phyloP scores from a whole-genome alignment of 2,797 vertebrate genomes.

The Spinus olivaceus region DNA sequence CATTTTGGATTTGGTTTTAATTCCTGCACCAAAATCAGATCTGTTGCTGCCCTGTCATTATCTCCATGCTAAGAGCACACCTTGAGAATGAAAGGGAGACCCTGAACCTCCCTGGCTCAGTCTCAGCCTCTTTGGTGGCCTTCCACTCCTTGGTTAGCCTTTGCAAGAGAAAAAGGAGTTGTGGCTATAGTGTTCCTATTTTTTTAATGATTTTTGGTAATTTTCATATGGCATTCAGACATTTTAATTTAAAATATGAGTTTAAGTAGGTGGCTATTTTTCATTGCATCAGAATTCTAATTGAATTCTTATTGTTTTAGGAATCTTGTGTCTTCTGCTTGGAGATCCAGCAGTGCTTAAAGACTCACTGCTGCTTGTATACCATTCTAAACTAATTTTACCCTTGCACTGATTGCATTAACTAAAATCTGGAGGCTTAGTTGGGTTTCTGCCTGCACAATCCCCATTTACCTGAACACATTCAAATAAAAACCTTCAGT shows the following conservation, averaged over 20 bases:
- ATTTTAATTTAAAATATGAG: not conserved
- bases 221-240: not conserved
- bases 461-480: not conserved
- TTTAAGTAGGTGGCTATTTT: not conserved
- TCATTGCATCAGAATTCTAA: not conserved
- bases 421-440: not conserved
- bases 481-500: not conserved
- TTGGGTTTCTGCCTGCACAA: not conserved
- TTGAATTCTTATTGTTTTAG: not conserved
- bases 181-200: not conserved
- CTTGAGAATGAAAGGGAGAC: not conserved
- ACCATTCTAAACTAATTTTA: not conserved
- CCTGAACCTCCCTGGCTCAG: not conserved
- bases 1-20: not conserved
- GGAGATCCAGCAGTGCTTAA: not conserved
- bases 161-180: not conserved
- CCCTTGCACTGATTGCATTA: not conserved
- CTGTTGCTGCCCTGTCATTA: not conserved
- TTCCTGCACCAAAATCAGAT: not conserved
- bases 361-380: not conserved
- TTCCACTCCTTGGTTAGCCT: constrained; percentile 22
- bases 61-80: not conserved
- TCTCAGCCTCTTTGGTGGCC: constrained; percentile 13
- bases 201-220: constrained; percentile 12
- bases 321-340: not conserved